Base-by-base conservation (phyloP, 1,140 invertebrate species). In the Drosophila pseudoananassae region DNA sequence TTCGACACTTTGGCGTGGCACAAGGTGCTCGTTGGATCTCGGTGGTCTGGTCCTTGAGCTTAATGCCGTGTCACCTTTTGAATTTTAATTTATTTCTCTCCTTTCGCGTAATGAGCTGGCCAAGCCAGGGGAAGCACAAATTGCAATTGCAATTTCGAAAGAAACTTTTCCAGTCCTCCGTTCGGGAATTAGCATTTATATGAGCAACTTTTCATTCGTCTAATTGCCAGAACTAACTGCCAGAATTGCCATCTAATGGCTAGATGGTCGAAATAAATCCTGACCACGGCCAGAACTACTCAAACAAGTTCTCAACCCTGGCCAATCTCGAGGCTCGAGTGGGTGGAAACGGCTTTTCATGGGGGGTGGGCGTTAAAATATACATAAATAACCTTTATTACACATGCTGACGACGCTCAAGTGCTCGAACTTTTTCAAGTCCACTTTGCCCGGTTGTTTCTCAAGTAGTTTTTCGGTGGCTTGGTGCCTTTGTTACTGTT, bases 361-460 rank as follows among this genome's bases (percentile, higher is more conserved):
- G 76, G 33, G 14, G 40, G 14, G 4, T 14, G 17, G 66, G 53
- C 69, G 82, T 76, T 88, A 88, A 87, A 78, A 88, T 88, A 87
- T 88, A 87, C 83, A 87, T 87, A 88, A 87, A 87, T 87, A 87
- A 88, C 83, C 83, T 87, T 87, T 87, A 87, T 87, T 87, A 87
- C 83, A 87, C 83, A 88, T 87, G 83, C 83, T 77, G 73, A 69
- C 83, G 80, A 78, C 72, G 78, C 84, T 87, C 78, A 88, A 87
- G 83, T 88, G 83, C 83, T 83, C 66, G 63, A 87, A 87, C 83
- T 87, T 87, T 87, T 88, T 88, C 83, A 87, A 87, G 83, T 87
- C 83, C 79, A 87, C 83, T 87, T 83, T 88, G 78, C 78, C 73
- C 78, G 75, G 83, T 88, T 88, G 83, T 87, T 83, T 78, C 64